Evolutionary conservation across 92 coral and sea anemone species (phyloP), one percentile per base, ranked within the genome.

Genomic region (Bergia sp.): DNA sequence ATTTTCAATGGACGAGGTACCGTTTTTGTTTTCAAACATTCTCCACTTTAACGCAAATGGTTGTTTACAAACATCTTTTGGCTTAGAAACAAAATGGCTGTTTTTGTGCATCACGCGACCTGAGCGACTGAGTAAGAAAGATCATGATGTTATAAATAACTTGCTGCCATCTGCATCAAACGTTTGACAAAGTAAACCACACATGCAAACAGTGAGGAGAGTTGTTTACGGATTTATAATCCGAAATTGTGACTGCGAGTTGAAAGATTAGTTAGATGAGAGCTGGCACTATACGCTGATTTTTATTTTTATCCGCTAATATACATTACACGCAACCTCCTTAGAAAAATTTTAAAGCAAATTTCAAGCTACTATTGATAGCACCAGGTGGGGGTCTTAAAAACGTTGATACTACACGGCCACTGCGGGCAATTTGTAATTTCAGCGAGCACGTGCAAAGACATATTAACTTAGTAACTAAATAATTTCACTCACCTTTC

Each of bases 371-470:
- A 12, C 9, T 45, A n/a, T 12, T 44, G 4, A 11, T 37, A 2
- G 8, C 50, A 11, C 21, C 10, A 50, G 64, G 2, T 39, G 21
- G 76, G 71, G 86, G 86, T 67, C 49, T 45, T 29, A 4, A 3
- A 81, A 67, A 3, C 75, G 18, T 20, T 58, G 41, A 82, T 82
- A 65, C 20, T 81, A 65, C 20, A 40, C 57, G 38, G 20, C 69
- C 41, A 61, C 67, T 61, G 69, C 69, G 7, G n/a, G 53, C 80
- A 36, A 18, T 76, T 42, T 42, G 45, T 42, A 15, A 41, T 50
- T 39, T 41, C n/a, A 29, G 77, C 45, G 77, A 83, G 45, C 86
- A 83, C 77, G 86, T 83, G 86, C 40, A 66, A 82, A 66, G 21
- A 18, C 42, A 41, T 57, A 12, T 47, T 29, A 38, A 73, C 77